Base-by-base conservation (phyloP, 1,140 invertebrate genomes). In the Amyelois transitella region DNA sequence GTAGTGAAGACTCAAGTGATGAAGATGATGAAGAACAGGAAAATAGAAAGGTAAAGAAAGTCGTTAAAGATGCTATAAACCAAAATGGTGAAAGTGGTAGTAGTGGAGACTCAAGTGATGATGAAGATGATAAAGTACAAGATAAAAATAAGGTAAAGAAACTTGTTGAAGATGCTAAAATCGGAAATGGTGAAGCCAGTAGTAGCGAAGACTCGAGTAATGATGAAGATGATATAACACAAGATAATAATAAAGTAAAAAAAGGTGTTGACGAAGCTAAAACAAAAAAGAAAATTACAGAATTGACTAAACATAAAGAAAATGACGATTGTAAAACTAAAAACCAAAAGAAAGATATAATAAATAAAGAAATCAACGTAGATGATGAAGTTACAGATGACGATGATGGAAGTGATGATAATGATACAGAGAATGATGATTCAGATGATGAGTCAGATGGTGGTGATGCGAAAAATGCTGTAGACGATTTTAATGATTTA, bases 401-500 rank as follows among this genome's bases (percentile, higher is more conserved):
- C 20, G 50, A 43, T 21, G 12, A 21, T 21, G 44, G 63, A 21
- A 62, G 77, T 51, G 69, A 55, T 55, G 63, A 77, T 53, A 56
- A 53, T 28, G 52, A 68, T 61, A 52, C 63, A 43, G 58, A 60
- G 50, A 55, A 63, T 58, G 75, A 66, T 24, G 72, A 77, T 38
- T 67, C 65, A 7, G 82, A 75, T 49, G 54, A 57, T 14, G 54
- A 70, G 18, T 60, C 54, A n/a, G 38, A 48, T 53, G 73, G 72
- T 18, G 66, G 51, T 53, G 60, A 68, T 6, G 58, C 38, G 55
- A 60, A 55, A 55, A 51, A 74, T 43, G 45, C 69, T 62, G 45
- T 56, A 12, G 64, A 77, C 59, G 62, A 75, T 66, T 66, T 72
- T 6, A 69, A 70, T 43, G 75, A 79, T 64, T 58, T 74, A 6